phyloP scores from a whole-genome alignment of 2,113 vertebrate species.

The Octodon degus region DNA sequence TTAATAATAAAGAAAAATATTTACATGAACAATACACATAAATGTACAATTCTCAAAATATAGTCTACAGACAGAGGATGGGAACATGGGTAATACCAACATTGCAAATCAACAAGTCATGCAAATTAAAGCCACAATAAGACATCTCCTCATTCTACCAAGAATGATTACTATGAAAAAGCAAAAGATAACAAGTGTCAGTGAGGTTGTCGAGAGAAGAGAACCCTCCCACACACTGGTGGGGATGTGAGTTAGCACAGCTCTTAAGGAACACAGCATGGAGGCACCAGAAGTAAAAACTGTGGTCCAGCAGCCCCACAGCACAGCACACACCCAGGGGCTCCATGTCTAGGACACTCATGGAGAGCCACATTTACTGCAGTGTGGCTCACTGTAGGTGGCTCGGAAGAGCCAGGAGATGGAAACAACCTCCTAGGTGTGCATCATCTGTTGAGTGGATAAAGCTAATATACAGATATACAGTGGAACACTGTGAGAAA shows the following conservation, averaged over 20 bases:
- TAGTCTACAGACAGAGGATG: too few species aligned
- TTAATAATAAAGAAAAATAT: not conserved
- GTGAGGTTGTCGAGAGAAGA: not conserved
- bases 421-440: fast-evolving
- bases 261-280: not conserved
- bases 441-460: not conserved
- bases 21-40: not conserved
- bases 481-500: too few species aligned
- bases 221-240: too few species aligned
- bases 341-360: not conserved
- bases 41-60: not conserved
- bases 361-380: not conserved
- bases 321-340: not conserved
- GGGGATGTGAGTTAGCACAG: not conserved
- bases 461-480: not conserved
- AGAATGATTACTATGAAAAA: not conserved
- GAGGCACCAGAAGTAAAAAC: not conserved
- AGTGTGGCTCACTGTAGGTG: not conserved
- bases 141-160: not conserved
- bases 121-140: not conserved
- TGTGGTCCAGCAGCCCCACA: too few species aligned
- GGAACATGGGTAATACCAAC: not conserved
- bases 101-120: not conserved
- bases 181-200: not conserved
- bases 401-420: not conserved